Evolutionary conservation across 2,797 vertebrate species (phyloP), one percentile per base, ranked within the genome.

Genomic region (Odontamblyopus lacepedii): DNA sequence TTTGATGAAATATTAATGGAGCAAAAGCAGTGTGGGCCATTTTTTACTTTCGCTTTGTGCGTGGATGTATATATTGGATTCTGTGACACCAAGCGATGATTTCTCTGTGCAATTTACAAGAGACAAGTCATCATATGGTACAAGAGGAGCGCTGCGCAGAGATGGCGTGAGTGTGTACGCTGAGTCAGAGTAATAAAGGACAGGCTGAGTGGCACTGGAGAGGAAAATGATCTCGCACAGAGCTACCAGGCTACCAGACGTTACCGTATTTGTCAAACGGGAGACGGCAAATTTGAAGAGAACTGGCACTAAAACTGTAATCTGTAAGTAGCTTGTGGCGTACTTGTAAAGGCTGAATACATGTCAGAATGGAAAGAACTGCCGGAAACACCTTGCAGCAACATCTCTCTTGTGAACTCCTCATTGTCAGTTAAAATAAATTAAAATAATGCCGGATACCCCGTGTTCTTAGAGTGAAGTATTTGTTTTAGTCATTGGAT

Each of bases 141-240:
- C 26, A 29, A 6, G 44, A 66, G 63, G 4, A 27, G 38, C 15
- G 38, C 62, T 6, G 61, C n/a, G 19, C 7, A n/a, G 19, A 32
- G 60, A 61, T 29, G 4, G 35, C 1, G 13, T 6, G 13, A 50
- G 41, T 18, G 41, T 29, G 63, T 27, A 18, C 26, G 64, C 64
- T 51, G 44, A 66, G 64, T 51, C 64, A 66, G 15, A 51, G 64
- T 51, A 29, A 66, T 50, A 65, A 65, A 65, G 6, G 6, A 65
- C 19, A 12, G 11, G 38, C n/a, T 15, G 38, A 48, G 63, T 48
- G 35, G 63, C 35, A 48, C 41, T 50, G 63, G 44, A 51, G 63
- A 50, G 50, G 44, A 66, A 66, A 50, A 66, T 29, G 41, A 65
- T 44, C 63, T 50, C 7, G 23, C 23, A 41, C 13, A 48, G 41